These are phyloP conservation scores for Mastigias papua DNA, from an alignment of 30 jellyfish, hydroid and myxozoan genomes.

Conservation along the genomic window DNA sequence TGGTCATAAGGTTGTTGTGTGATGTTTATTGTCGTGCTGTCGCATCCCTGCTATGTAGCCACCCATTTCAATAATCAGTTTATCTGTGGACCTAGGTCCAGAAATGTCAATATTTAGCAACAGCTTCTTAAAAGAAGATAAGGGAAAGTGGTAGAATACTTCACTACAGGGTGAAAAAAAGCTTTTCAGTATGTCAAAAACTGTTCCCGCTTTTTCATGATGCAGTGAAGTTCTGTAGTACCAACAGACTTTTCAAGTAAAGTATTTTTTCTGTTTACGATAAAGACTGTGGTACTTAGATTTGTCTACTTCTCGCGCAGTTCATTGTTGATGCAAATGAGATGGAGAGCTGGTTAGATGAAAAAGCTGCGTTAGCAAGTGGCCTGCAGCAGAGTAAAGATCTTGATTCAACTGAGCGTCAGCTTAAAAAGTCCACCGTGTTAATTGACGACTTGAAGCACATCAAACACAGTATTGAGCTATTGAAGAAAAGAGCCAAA, in stretches of 20 bases:
- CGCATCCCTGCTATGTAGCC: too few relatives aligned
- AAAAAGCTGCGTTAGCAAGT: constrained; percentile 26
- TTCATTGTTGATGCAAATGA: constrained; percentile 75
- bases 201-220: too few relatives aligned
- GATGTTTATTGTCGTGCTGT: too few relatives aligned
- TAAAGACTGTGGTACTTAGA: background rate
- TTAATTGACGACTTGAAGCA: constrained; percentile 49
- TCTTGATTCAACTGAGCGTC: constrained; percentile 73
- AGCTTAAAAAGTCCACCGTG: constrained; percentile 39
- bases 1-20: too few relatives aligned
- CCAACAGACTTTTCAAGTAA: background rate
- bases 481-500: constrained; percentile 21
- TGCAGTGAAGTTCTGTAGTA: too few relatives aligned
- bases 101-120: too few relatives aligned
- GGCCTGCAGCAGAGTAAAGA: constrained; percentile 69
- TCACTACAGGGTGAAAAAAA: too few relatives aligned
- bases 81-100: too few relatives aligned
- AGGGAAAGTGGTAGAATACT: too few relatives aligned
- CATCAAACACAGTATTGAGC: constrained; percentile 6
- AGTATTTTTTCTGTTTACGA: background rate
- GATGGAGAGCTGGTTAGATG: constrained; percentile 70
- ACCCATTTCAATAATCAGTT: too few relatives aligned
- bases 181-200: too few relatives aligned
- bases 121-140: too few relatives aligned
- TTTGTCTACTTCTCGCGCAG: background rate